Conservation (phyloP, 2,797 vertebrate genomes). For the Pipistrellus pipistrellus region DNA sequence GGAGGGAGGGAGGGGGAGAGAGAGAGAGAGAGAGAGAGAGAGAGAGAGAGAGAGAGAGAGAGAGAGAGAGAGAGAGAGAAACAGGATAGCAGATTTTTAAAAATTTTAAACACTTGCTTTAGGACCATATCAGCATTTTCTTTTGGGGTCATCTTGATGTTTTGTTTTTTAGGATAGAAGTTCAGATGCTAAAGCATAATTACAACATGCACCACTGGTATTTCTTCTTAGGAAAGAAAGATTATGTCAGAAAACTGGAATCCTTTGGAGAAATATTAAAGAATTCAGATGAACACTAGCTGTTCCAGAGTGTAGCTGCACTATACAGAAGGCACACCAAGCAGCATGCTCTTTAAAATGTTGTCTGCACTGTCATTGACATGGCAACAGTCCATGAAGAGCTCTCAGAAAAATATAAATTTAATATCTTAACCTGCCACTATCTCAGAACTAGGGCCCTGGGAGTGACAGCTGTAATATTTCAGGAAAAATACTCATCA, state of each 20-base stretch:
- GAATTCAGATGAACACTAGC: slow-evolving; percentile 21
- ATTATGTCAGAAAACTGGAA: slow-evolving; percentile 47
- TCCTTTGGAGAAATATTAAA: slow-evolving; percentile 47
- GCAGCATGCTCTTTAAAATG: slow-evolving; percentile 34
- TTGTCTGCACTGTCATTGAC: slow-evolving; percentile 54
- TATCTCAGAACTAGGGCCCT: slow-evolving; percentile 38
- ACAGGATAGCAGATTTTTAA: background rate
- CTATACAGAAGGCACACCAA: background rate
- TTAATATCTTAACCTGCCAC: slow-evolving; percentile 53
- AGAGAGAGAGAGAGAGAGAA: too few relatives aligned
- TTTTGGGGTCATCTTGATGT: slow-evolving; percentile 35
- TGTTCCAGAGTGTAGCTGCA: background rate
- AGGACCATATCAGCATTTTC: background rate
- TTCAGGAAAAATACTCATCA: slow-evolving; percentile 68
- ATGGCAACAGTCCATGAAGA: slow-evolving; percentile 49
- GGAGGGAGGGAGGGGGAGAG: background rate
- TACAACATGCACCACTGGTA: background rate
- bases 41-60: background rate
- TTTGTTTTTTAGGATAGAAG: slow-evolving; percentile 35
- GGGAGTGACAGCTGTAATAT: slow-evolving; percentile 66
- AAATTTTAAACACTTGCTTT: slow-evolving; percentile 48
- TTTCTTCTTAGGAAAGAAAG: slow-evolving; percentile 15
- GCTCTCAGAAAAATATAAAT: slow-evolving; percentile 69
- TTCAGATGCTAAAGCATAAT: slow-evolving; percentile 3
- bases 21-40: background rate